Evolutionary conservation across 2,797 vertebrate genomes (phyloP).

Genomic region (Bovichtus diacanthus): DNA sequence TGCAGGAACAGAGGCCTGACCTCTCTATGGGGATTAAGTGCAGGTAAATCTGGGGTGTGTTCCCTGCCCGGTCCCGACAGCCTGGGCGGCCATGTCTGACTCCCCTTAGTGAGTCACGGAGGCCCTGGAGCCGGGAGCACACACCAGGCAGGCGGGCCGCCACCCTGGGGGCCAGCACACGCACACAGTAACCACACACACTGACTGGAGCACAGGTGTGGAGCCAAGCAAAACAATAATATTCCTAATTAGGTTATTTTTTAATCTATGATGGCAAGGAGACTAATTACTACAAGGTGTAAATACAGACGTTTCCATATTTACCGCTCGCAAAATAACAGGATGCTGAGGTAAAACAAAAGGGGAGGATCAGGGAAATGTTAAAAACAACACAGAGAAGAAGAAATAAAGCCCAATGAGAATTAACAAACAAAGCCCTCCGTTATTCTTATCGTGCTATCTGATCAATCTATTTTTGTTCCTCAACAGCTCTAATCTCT

Average conservation of each 20-base stretch:
- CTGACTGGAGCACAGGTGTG: conserved; percentile 70
- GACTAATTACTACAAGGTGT: conserved; percentile 80
- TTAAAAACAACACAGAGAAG: conserved; percentile 69
- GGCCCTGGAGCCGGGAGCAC: conserved; percentile 55
- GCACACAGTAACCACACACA: conserved; percentile 24
- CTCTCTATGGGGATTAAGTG: conserved; percentile 75
- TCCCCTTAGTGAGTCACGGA: conserved; percentile 64
- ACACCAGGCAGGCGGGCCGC: conserved; percentile 45
- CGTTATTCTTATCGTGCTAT: conserved; percentile 81
- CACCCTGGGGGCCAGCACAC: conserved; percentile 64
- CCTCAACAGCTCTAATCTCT: conserved; percentile 82
- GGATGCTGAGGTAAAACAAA: conserved; percentile 67
- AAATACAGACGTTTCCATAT: conserved; percentile 83
- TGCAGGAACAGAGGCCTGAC: conserved; percentile 65
- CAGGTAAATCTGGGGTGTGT: conserved; percentile 70
- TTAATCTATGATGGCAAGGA: conserved; percentile 77
- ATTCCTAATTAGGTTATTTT: conserved; percentile 81
- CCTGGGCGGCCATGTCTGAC: conserved; percentile 68
- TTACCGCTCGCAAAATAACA: conserved; percentile 73
- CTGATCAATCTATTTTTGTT: conserved; percentile 86
- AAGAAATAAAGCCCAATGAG: conserved; percentile 53
- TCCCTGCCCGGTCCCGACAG: conserved; percentile 42
- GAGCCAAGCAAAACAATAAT: conserved; percentile 78
- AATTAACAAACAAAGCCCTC: conserved; percentile 82
- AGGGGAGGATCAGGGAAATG: conserved; percentile 73